Evolutionary conservation across 2,888 invertebrate genomes (phyloP).

Genomic region (Napeogenes sylphis): DNA sequence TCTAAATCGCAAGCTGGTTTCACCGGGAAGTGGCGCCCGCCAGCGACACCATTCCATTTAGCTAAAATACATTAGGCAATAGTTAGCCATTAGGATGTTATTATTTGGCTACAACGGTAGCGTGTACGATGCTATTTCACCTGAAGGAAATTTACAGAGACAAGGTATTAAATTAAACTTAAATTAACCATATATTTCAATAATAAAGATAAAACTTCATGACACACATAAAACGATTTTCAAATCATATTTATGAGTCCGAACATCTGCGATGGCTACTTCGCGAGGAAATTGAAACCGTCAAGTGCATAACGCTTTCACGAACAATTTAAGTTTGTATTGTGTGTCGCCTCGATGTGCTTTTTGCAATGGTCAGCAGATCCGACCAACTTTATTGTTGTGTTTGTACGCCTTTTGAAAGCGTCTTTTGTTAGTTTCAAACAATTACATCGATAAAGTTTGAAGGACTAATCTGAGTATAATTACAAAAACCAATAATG

Average conservation of each 20-base stretch:
- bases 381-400: conserved; percentile 63
- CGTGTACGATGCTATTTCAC: conserved; percentile 67
- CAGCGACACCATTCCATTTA: conserved; percentile 62
- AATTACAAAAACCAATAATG: conserved; percentile 9
- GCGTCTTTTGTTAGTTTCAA: conserved; percentile 51
- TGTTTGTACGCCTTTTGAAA: conserved; percentile 48
- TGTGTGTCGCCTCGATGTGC: conserved; percentile 60
- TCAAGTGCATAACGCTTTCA: conserved; percentile 71
- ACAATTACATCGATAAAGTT: conserved; percentile 47
- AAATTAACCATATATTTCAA: conserved; percentile 42
- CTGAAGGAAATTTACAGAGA: conserved; percentile 66
- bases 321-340: conserved; percentile 75
- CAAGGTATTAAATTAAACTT: conserved; percentile 17
- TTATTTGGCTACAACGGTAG: conserved; percentile 74
- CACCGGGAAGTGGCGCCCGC: conserved; percentile 42
- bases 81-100: conserved; percentile 70
- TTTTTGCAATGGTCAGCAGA: conserved; percentile 66
- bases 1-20: conserved; percentile 61
- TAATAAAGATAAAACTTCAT: conserved; percentile 74
- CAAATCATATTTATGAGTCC: conserved; percentile 75
- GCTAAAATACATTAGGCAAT: conserved; percentile 73
- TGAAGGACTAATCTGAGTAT: conserved; percentile 18
- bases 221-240: conserved; percentile 77
- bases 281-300: conserved; percentile 74
- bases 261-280: conserved; percentile 71